Percentiles rank a stretch among this genome's conserved stretches.
Evolutionary conservation across 2,888 invertebrate species (phyloP).

Genomic region (Meiosimyza platycephala): DNA sequence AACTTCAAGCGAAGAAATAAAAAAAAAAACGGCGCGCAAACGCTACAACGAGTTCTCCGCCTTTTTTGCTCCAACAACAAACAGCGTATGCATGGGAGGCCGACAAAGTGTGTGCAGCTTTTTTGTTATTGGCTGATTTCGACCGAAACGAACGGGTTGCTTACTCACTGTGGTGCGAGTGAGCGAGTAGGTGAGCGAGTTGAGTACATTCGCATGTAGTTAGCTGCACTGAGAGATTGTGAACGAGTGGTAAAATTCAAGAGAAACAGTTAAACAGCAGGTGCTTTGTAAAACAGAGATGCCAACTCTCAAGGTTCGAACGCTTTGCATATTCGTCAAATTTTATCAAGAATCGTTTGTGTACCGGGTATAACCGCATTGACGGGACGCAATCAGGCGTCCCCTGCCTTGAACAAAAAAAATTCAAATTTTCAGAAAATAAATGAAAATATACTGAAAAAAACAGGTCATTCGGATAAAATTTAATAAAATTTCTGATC

Average conservation of each 20-base stretch:
- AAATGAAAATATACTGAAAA: too few species aligned
- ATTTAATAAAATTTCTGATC: too few species aligned
- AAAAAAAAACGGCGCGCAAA: constrained; percentile 32
- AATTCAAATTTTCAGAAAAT: too few species aligned
- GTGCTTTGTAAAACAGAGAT: neutral
- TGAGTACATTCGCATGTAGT: neutral
- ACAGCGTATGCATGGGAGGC: constrained; percentile 22
- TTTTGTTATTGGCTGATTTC: constrained; percentile 53
- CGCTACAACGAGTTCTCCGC: constrained; percentile 48
- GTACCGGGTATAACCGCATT: too few species aligned
- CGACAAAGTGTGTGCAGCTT: constrained; percentile 46
- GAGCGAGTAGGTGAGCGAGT: constrained; percentile 1
- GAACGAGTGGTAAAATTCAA: constrained; percentile 9
- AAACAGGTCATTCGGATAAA: too few species aligned
- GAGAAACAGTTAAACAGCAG: constrained; percentile 25
- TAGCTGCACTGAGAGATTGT: neutral
- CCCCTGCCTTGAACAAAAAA: too few species aligned
- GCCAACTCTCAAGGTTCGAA: too few species aligned
- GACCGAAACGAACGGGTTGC: constrained; percentile 52
- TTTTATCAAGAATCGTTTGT: too few species aligned
- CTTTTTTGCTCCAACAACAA: constrained; percentile 46
- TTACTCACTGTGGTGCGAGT: neutral
- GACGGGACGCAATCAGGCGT: too few species aligned
- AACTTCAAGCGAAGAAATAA: constrained; percentile 43
- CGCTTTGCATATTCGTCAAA: too few species aligned